Base-by-base conservation (phyloP, 2,797 vertebrate species). In the Poecile montanus region DNA sequence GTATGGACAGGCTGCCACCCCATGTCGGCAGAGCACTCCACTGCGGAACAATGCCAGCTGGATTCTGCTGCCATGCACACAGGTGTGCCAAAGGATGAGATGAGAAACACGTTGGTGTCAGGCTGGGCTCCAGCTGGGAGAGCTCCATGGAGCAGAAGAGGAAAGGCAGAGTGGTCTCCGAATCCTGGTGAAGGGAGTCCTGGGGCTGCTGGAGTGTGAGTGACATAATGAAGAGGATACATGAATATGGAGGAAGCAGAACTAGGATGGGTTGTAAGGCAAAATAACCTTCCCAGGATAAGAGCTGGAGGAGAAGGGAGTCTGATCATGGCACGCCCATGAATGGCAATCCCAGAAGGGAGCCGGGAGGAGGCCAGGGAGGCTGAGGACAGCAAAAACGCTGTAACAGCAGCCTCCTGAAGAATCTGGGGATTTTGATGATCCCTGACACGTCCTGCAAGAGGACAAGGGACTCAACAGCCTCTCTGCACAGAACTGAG, bases 321-420 rank as follows among this genome's bases (percentile, higher is more conserved):
- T 67, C 6, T 34, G 22, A 8, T 34, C 6, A 10, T 23, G 13
- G 36, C 2, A 4, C 0, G 0, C 22, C 38, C 0, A 0, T 11
- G 56, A 76, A 26, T 0, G 2, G 32, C 60, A 4, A 40, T 6
- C 45, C 54, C 68, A 60, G n/a, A 45, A 51, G 9, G 60, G 40
- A 78, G 22, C 29, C 0, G 2, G 18, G 25, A 70, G 13, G 60
- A 51, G 30, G 10, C 13, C 21, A 45, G 42, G 22, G 27, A 79
- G 57, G 34, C 60, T 13, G 5, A 40, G 40, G 42, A 47, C 4
- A 34, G 14, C 2, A 20, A 36, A 45, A 68, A 21, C 5, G 38
- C 54, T 57, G 25, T 16, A 50, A 70, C 10, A 51, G 50, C 57
- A 71, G 42, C 57, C 10, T 1, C 65, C 15, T 3, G 1, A 26